phyloP scores from a whole-genome alignment of 2,888 invertebrate genomes.

The Rhyacophila evoluta region DNA sequence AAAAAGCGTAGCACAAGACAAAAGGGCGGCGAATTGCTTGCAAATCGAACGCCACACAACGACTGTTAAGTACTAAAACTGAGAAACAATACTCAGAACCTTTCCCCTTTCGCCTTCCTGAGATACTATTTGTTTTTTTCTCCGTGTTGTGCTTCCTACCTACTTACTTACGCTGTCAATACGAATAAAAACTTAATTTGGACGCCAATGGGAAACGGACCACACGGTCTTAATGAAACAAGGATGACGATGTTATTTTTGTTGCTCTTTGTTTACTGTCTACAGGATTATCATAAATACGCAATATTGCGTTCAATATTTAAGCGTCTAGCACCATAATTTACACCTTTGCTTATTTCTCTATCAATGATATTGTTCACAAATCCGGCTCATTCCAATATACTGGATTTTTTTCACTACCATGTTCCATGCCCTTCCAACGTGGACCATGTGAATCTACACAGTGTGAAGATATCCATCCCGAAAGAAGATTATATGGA shows the following conservation, averaged over 20 bases:
- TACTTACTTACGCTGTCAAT: conserved; percentile 44
- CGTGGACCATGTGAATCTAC: no score
- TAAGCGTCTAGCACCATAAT: no score
- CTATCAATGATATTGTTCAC: no score
- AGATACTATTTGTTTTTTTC: not conserved
- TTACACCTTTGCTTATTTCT: no score
- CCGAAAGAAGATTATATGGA: no score
- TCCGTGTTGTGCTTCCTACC: not conserved
- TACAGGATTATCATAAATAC: not conserved
- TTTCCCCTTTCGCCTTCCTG: not conserved
- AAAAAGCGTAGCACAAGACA: conserved; percentile 35
- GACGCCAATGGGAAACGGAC: conserved; percentile 36
- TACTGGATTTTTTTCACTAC: no score
- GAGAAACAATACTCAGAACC: conserved; percentile 36
- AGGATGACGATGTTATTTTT: conserved; percentile 44
- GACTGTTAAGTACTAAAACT: conserved; percentile 45
- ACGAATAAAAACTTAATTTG: conserved; percentile 50
- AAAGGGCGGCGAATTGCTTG: conserved; percentile 45
- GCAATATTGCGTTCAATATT: not conserved
- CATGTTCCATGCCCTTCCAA: no score
- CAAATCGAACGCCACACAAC: conserved; percentile 50
- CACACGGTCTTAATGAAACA: conserved; percentile 48
- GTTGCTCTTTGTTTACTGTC: not conserved
- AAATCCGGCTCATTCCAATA: no score
- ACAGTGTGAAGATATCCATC: no score